These are phyloP conservation scores for Deroplatys truncata DNA, from an alignment of 2,888 invertebrate species.

Conservation along the genomic window DNA sequence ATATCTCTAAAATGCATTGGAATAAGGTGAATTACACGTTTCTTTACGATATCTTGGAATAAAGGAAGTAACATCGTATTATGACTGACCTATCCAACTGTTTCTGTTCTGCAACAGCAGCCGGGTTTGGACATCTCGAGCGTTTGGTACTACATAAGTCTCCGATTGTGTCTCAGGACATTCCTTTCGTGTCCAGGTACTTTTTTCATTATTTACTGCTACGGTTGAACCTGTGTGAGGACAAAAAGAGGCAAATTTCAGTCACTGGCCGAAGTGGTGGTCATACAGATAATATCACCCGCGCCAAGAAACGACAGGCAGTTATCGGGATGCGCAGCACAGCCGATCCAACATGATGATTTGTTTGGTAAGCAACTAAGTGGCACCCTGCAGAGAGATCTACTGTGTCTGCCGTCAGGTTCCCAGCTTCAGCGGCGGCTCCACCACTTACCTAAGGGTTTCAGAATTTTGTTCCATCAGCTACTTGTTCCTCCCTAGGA, in stretches of 20 bases:
- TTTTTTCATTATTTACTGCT: background rate
- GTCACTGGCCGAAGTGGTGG: background rate
- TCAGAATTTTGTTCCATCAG: background rate
- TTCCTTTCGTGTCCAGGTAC: background rate
- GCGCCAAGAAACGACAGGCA: background rate
- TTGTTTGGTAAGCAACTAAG: slow-evolving; percentile 23
- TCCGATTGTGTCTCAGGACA: background rate
- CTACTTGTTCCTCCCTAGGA: background rate
- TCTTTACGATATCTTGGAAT: too few species aligned
- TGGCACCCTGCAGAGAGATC: slow-evolving; percentile 19
- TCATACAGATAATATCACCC: background rate
- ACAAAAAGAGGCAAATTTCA: background rate
- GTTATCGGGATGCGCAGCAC: background rate
- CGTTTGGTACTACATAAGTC: background rate
- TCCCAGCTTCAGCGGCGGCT: background rate
- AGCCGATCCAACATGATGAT: slow-evolving; percentile 7
- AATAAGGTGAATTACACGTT: too few species aligned
- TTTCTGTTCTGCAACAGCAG: too few species aligned
- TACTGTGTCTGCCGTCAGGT: slow-evolving; percentile 4
- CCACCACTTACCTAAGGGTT: background rate
- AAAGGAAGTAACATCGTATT: too few species aligned
- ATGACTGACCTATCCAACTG: too few species aligned
- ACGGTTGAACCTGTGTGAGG: background rate
- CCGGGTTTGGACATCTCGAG: background rate
- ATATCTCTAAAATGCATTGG: too few species aligned